Base-by-base conservation (phyloP, 1,140 invertebrate genomes). In the Tetramorium alpestre region DNA sequence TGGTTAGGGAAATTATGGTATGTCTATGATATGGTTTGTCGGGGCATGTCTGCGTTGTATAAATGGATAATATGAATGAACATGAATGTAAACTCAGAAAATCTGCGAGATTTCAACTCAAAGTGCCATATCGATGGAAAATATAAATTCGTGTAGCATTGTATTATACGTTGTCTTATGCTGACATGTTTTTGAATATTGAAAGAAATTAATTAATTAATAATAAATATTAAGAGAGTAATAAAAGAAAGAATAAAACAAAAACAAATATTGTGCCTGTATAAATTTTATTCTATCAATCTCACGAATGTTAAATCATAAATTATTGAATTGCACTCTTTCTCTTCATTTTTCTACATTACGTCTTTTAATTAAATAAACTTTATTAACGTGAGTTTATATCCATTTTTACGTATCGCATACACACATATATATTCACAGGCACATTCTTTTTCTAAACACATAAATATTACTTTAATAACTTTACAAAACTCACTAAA, bases 1-100 rank as follows among this genome's bases (percentile, higher is more conserved):
- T 82, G 80, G 80, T 82, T 82, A 82, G 80, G 80, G 54, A 82
- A 82, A 82, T 82, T 82, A 82, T 13, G 67, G 80, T 60, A 82
- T 22, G 77, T 11, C 5, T 82, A 82, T 13, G 67, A 67, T 60
- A 82, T 22, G 77, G 11, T 5, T 70, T 65, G 41, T 41, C 75
- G 25, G 6, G 4, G 18, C 25, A 6, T 18, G 16, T 13, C 41
- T n/a, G n/a, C 38, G 13, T 70, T 38, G 62, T 47, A 62, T 72
- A 72, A 58, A 16, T 47, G 28, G n/a, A 16, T 18, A 28, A 44
- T 78, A 49, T n/a, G 60, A 80, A 80, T 69, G 64, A 69, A 28
- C 38, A 65, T 2, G 7, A 80, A 47, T 11, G 44, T 18, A 65
- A 69, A 47, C 64, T 81, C 25, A 13, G 44, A 11, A 65, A 80